Evolutionary conservation across 2,113 vertebrate genomes (phyloP).

Genomic region (Sinosuthora webbiana): DNA sequence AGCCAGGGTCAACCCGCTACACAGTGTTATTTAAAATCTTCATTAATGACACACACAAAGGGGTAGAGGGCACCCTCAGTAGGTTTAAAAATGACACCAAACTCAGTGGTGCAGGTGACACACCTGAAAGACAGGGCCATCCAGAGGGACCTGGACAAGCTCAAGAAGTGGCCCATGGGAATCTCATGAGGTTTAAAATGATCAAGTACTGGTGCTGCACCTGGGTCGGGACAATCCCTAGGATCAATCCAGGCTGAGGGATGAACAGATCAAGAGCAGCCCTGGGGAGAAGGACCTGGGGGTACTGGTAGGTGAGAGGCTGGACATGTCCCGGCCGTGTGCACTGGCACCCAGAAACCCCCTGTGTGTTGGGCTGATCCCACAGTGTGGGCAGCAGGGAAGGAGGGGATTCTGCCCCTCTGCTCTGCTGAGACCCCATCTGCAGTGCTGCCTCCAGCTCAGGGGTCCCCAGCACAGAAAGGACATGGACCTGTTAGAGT

Average conservation of each 20-base stretch:
- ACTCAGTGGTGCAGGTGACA: neutral
- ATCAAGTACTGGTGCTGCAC: neutral
- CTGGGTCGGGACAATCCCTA: neutral
- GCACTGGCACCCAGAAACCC: too few species aligned
- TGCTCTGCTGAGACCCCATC: too few species aligned
- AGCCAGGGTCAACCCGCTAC: neutral
- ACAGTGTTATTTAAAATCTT: neutral
- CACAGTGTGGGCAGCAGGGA: too few species aligned
- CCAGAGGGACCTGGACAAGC: too few species aligned
- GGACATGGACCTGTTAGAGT: neutral
- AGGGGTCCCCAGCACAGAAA: neutral
- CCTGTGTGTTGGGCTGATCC: too few species aligned
- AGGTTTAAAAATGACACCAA: neutral
- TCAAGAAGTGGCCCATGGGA: too few species aligned
- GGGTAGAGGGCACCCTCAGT: neutral
- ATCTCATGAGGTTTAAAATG: too few species aligned
- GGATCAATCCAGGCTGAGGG: neutral
- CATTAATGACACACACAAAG: neutral
- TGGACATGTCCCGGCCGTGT: too few species aligned
- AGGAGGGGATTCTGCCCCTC: too few species aligned
- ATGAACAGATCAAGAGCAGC: neutral
- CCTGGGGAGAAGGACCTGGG: neutral
- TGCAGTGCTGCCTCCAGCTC: neutral
- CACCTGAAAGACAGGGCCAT: neutral
- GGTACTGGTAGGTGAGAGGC: neutral